A percentile compares a stretch with the other conserved stretches of the same genome.
Evolutionary conservation across 1,140 invertebrate species (phyloP).

Genomic region (Daktulosphaira vitifoliae): DNA sequence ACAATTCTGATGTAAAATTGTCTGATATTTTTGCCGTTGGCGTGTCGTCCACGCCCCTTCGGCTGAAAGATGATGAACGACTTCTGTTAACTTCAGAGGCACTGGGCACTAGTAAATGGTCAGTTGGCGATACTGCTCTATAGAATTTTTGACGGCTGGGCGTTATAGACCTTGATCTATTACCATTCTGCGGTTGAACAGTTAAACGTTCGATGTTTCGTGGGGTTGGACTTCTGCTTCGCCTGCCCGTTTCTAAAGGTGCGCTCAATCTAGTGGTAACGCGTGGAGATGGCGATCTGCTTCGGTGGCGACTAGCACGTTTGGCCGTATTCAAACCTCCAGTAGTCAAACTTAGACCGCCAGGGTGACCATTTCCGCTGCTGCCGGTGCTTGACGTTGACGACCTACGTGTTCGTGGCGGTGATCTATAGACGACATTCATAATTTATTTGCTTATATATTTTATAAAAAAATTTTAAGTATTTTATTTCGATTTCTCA

Average conservation of each 20-base stretch:
- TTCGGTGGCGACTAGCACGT: constrained; percentile 35
- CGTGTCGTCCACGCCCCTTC: constrained; percentile 20
- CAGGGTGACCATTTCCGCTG: constrained; percentile 41
- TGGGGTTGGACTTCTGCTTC: constrained; percentile 36
- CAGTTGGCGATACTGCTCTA: neutral
- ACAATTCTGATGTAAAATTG: constrained; percentile 8
- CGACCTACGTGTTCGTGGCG: constrained; percentile 49
- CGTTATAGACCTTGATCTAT: constrained; percentile 9
- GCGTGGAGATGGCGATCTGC: constrained; percentile 39
- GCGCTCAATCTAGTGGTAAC: neutral
- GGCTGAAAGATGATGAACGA: constrained; percentile 15
- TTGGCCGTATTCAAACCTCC: constrained; percentile 30
- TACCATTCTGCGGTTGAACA: neutral
- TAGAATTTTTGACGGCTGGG: neutral
- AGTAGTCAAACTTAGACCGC: constrained; percentile 39
- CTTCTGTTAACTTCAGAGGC: constrained; percentile 7
- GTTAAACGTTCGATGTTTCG: neutral
- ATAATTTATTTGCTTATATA: too few species aligned
- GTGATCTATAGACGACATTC: constrained; percentile 44
- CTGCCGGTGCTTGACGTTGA: constrained; percentile 49
- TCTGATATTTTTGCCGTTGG: constrained; percentile 15
- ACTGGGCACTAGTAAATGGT: neutral
- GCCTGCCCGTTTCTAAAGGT: constrained; percentile 8
- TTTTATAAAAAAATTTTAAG: too few species aligned
- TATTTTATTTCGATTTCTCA: too few species aligned